A percentile compares a stretch with the other conserved stretches of the same genome.
Conservation (phyloP, 1,140 invertebrate genomes). For the Asobara japonica region DNA sequence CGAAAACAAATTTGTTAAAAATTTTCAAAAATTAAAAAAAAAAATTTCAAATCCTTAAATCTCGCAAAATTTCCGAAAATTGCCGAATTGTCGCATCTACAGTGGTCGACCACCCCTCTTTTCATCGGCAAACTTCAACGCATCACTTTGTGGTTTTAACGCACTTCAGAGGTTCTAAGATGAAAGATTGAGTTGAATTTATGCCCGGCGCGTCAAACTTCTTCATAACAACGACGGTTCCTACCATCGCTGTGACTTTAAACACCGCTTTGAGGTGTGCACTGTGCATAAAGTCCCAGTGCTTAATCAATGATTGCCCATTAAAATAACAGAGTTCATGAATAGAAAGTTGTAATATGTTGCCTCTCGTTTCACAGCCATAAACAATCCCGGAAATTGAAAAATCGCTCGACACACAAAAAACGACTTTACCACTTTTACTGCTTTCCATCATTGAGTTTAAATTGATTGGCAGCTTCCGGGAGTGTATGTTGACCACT, state of each 20-base stretch:
- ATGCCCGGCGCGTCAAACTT: not conserved
- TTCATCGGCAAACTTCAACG: too few species aligned
- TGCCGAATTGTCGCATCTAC: too few species aligned
- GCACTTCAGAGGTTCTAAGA: not conserved
- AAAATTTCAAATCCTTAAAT: too few species aligned
- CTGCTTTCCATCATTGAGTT: not conserved
- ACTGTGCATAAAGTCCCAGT: slow-evolving; percentile 11
- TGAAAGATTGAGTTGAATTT: not conserved
- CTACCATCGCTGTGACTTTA: slow-evolving; percentile 3
- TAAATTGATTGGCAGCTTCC: not conserved
- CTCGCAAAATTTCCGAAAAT: too few species aligned
- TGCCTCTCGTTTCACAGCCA: not conserved
- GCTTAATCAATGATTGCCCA: slow-evolving; percentile 22
- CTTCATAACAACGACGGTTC: not conserved
- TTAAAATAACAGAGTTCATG: slow-evolving; percentile 16
- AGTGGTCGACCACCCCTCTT: too few species aligned
- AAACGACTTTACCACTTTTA: not conserved
- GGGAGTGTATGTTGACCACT: not conserved
- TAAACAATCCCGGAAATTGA: slow-evolving; percentile 24
- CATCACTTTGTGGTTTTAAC: not conserved
- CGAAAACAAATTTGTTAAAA: too few species aligned
- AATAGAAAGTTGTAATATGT: slow-evolving; percentile 9
- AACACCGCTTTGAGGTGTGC: slow-evolving; percentile 22
- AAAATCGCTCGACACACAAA: not conserved
- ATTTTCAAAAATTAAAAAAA: too few species aligned